Base-by-base conservation (phyloP, 1,140 invertebrate species). In the Caenorhabditis brenneri region DNA sequence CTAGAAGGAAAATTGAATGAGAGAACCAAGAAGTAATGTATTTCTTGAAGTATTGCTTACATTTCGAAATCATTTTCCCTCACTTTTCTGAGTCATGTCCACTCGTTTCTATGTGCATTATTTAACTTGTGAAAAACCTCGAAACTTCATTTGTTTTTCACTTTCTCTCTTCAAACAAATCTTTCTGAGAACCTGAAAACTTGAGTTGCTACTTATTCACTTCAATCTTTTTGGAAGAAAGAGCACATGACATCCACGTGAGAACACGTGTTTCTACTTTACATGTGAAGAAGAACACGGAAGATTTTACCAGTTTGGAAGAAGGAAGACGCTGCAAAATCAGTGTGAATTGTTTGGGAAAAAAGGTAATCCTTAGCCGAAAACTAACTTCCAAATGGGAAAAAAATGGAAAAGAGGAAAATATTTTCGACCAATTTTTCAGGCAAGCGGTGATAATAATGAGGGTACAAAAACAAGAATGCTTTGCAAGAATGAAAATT, bases 151-250 rank as follows among this genome's bases (percentile, higher is more conserved):
- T n/a, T n/a, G n/a, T n/a, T n/a, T n/a, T n/a, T n/a, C n/a, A 15
- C 19, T 51, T 51, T 16, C 3, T 51, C 48, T 51, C 48, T 27
- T 42, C 36, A 46, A 42, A 42, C 33, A 74, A 74, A 74, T 15
- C 36, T 74, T 74, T 42, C 65, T 74, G 36, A 74, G 65, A 74
- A 42, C 29, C 22, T 46, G 36, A 22, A 46, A 39, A 24, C 29
- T 42, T 22, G n/a, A 42, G 29, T 65, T 65, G 19, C 65, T 74
- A 74, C 65, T 74, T 74, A 74, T 42, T 24, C 33, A 74, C 36
- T 74, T 2, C 19, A 29, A 65, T 19, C 19, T 31, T 36, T 65
- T 36, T 65, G 10, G 58, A 33, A 36, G 58, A 9, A 29, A 42
- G 12, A 6, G 27, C 58, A 65, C 58, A 65, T 65, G 58, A 31